Evolutionary conservation across 2,113 vertebrate species (phyloP).

Genomic region (Passerina amoena): DNA sequence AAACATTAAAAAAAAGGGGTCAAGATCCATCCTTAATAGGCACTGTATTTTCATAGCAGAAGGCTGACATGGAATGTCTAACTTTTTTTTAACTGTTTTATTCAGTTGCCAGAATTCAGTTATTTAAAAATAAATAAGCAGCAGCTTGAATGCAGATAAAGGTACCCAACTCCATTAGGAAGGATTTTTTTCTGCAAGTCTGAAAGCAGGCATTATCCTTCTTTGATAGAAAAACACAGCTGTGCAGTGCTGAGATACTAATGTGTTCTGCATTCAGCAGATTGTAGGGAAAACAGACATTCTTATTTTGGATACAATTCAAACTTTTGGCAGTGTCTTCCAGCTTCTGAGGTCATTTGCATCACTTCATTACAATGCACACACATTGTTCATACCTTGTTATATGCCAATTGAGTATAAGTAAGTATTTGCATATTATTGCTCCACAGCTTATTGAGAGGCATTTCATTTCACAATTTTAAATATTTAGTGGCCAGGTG

Average conservation of each 20-base stretch:
- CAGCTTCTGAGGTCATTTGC: constrained; percentile 56
- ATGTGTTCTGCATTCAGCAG: constrained; percentile 45
- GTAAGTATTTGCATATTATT: constrained; percentile 29
- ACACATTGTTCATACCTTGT: constrained; percentile 48
- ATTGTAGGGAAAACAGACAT: constrained; percentile 42
- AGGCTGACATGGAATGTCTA: not conserved
- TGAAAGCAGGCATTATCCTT: constrained; percentile 41
- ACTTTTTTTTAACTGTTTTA: not conserved
- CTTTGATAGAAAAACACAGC: constrained; percentile 46
- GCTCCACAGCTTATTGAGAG: constrained; percentile 24
- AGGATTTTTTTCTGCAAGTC: constrained; percentile 6
- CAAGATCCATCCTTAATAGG: not conserved
- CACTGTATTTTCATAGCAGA: not conserved
- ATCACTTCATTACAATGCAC: constrained; percentile 24
- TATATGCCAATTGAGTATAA: constrained; percentile 32
- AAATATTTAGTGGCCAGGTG: constrained; percentile 67
- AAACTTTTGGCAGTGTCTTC: constrained; percentile 39
- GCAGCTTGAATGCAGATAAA: constrained; percentile 55
- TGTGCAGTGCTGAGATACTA: constrained; percentile 43
- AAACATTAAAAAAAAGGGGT: not conserved
- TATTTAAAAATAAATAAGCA: constrained; percentile 48
- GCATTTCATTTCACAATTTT: constrained; percentile 57
- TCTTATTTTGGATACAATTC: constrained; percentile 56
- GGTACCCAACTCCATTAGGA: constrained; percentile 43
- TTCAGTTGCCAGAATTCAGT: not conserved